phyloP scores from a whole-genome alignment of 2,888 invertebrate species.

The Microdon myrmicae region DNA sequence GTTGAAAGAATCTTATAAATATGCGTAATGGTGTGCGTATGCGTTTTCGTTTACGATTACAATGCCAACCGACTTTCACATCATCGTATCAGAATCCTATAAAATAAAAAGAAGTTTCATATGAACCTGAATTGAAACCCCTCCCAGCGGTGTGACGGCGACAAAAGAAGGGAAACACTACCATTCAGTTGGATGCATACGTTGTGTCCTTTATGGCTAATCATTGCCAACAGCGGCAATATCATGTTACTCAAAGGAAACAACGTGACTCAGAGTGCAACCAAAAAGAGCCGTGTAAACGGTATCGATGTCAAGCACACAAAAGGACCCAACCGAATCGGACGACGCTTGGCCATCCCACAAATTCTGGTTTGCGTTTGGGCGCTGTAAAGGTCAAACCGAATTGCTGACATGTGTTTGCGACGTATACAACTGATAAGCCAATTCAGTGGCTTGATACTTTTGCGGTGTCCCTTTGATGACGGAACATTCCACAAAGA shows the following conservation, averaged over 20 bases:
- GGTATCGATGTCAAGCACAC: slow-evolving; percentile 44
- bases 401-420: slow-evolving; percentile 16
- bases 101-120: background rate
- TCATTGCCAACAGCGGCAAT: slow-evolving; percentile 45
- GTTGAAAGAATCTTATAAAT: too few relatives aligned
- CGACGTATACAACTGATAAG: slow-evolving; percentile 7
- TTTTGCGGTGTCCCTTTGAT: background rate
- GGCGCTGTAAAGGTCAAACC: slow-evolving; percentile 29
- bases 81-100: slow-evolving; percentile 25
- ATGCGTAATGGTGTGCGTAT: slow-evolving; percentile 4
- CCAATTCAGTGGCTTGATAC: background rate
- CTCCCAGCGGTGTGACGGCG: slow-evolving; percentile 1
- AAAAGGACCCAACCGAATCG: background rate
- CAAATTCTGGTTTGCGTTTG: slow-evolving; percentile 6
- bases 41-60: background rate
- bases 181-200: slow-evolving; percentile 11
- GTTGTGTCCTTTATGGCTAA: slow-evolving; percentile 48
- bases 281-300: slow-evolving; percentile 46
- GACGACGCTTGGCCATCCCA: slow-evolving; percentile 7
- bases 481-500: too few relatives aligned
- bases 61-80: slow-evolving; percentile 20
- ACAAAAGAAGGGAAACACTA: background rate
- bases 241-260: slow-evolving; percentile 47
- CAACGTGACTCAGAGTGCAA: slow-evolving; percentile 42
- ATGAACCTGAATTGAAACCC: slow-evolving; percentile 14